phyloP scores from a whole-genome alignment of 2,888 invertebrate species.

The Antitype chi region DNA sequence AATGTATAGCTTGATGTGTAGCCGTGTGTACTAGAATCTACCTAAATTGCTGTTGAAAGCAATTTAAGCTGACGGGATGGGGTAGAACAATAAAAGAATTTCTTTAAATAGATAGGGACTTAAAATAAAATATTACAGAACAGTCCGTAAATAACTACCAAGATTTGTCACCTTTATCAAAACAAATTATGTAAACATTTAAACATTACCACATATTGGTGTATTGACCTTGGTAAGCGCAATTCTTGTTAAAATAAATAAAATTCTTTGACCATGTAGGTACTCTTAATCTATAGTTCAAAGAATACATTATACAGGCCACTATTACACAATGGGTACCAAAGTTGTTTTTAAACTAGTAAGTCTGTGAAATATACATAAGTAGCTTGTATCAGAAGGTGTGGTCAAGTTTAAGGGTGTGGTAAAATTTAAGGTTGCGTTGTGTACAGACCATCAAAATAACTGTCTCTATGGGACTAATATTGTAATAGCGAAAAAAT shows the following conservation, averaged over 20 bases:
- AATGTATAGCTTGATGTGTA: no score
- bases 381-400: not conserved
- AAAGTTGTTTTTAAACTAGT: conserved; percentile 1
- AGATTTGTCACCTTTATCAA: conserved; percentile 19
- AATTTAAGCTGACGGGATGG: not conserved
- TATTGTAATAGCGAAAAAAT: not conserved
- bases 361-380: not conserved
- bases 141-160: not conserved
- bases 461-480: not conserved
- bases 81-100: not conserved
- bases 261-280: conserved; percentile 44
- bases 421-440: no score
- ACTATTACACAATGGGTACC: conserved; percentile 10
- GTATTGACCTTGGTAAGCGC: conserved; percentile 45
- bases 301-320: conserved; percentile 44
- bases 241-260: conserved; percentile 39
- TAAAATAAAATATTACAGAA: conserved; percentile 14
- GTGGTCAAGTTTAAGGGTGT: not conserved
- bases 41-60: conserved; percentile 2
- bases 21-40: conserved; percentile 8
- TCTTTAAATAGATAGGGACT: not conserved
- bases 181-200: conserved; percentile 40
- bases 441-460: not conserved
- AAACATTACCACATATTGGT: conserved; percentile 21
- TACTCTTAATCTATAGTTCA: conserved; percentile 48